These are phyloP conservation scores for Pseudococcus viburni DNA, from an alignment of 2,888 invertebrate species.

Conservation along the genomic window DNA sequence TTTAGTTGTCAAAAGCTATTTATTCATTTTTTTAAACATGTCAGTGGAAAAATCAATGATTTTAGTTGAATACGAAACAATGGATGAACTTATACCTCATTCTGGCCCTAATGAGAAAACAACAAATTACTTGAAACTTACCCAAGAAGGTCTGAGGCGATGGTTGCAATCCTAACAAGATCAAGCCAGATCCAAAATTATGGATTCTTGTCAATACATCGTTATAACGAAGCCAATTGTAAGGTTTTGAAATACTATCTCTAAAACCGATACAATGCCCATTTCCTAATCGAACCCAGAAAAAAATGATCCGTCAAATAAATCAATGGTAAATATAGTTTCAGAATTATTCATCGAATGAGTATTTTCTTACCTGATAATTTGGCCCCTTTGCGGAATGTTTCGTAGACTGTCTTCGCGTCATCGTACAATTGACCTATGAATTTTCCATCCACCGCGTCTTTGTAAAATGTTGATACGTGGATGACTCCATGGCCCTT, in stretches of 20 bases:
- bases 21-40: too few relatives aligned
- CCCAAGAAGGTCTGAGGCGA: constrained; percentile 85
- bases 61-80: too few relatives aligned
- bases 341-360: too few relatives aligned
- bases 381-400: constrained; percentile 91
- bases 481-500: constrained; percentile 91
- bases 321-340: too few relatives aligned
- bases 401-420: constrained; percentile 89
- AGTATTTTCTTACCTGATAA: constrained; percentile 80
- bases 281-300: constrained; percentile 77
- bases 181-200: constrained; percentile 92
- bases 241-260: constrained; percentile 87
- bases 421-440: constrained; percentile 88
- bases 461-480: constrained; percentile 91
- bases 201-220: constrained; percentile 91
- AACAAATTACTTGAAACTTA: background rate
- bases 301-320: too few relatives aligned
- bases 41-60: too few relatives aligned
- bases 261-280: constrained; percentile 94
- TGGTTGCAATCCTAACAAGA: constrained; percentile 83
- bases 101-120: too few relatives aligned
- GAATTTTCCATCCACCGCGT: constrained; percentile 89
- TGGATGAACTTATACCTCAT: too few relatives aligned
- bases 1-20: too few relatives aligned
- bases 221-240: constrained; percentile 93